phyloP scores from a whole-genome alignment of 2,888 invertebrate species.

The Cataglyphis livida region DNA sequence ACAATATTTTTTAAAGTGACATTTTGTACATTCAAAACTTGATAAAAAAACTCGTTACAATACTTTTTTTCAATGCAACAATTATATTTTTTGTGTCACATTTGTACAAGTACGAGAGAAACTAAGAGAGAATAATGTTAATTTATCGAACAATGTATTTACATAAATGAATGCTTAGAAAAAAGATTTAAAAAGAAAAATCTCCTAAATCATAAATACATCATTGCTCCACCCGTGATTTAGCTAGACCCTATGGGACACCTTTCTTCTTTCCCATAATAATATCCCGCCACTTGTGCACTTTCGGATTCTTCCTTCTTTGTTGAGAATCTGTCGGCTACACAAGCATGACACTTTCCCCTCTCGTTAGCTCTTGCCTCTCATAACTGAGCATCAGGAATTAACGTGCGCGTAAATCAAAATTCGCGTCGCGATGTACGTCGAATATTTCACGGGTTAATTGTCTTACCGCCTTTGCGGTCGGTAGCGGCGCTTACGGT shows the following conservation, averaged over 20 bases:
- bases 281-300: slow-evolving; percentile 25
- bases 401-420: slow-evolving; percentile 57
- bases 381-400: slow-evolving; percentile 26
- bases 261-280: neutral
- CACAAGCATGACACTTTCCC: slow-evolving; percentile 52
- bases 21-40: neutral
- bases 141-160: neutral
- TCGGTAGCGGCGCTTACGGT: slow-evolving; percentile 19
- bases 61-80: neutral
- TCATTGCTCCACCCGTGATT: neutral
- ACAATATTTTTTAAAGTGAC: neutral
- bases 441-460: slow-evolving; percentile 54
- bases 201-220: slow-evolving; percentile 11
- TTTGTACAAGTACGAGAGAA: neutral
- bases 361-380: slow-evolving; percentile 42
- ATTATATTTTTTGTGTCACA: neutral
- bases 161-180: neutral
- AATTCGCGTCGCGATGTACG: slow-evolving; percentile 35
- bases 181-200: neutral
- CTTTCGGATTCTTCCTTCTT: slow-evolving; percentile 52
- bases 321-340: neutral
- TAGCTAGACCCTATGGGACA: neutral
- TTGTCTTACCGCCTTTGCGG: slow-evolving; percentile 48
- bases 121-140: neutral
- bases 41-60: neutral